Evolutionary conservation across 1,140 invertebrate species (phyloP).

Genomic region (Chlorops oryzae): DNA sequence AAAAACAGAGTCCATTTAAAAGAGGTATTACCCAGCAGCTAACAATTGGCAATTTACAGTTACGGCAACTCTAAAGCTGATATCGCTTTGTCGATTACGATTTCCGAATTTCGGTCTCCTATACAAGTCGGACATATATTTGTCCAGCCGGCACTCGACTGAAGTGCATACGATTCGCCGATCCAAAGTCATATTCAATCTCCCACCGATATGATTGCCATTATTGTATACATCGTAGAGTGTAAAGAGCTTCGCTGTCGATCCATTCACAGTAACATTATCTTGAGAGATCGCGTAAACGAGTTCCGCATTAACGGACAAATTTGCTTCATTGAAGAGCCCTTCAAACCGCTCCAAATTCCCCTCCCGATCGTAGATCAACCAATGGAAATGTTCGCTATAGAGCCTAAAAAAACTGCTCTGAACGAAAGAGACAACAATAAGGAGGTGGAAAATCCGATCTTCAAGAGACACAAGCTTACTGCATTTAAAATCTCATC

Average conservation of each 20-base stretch:
- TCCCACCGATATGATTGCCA: conserved; percentile 13
- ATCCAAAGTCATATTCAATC: conserved; percentile 17
- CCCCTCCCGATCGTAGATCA: conserved; percentile 10
- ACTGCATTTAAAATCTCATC: conserved; percentile 20
- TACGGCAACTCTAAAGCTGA: conserved; percentile 12
- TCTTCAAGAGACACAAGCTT: no score
- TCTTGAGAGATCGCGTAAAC: conserved; percentile 22
- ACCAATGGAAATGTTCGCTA: conserved; percentile 12
- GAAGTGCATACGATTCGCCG: conserved; percentile 4
- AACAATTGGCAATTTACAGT: no score
- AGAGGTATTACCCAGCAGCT: no score
- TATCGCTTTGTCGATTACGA: conserved; percentile 10
- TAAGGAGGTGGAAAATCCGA: no score
- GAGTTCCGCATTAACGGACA: conserved; percentile 12
- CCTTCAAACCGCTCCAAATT: conserved; percentile 6
- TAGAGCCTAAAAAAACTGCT: conserved; percentile 4
- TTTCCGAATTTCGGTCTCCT: conserved; percentile 10
- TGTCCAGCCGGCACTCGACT: not conserved
- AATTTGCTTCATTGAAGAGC: conserved; percentile 7
- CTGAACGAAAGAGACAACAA: no score
- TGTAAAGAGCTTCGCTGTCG: not conserved
- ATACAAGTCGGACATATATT: conserved; percentile 11
- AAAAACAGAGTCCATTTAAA: no score
- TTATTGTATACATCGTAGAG: conserved; percentile 21
- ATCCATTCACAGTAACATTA: not conserved